Evolutionary conservation across 2,113 vertebrate species (phyloP).

Genomic region (Alces alces): DNA sequence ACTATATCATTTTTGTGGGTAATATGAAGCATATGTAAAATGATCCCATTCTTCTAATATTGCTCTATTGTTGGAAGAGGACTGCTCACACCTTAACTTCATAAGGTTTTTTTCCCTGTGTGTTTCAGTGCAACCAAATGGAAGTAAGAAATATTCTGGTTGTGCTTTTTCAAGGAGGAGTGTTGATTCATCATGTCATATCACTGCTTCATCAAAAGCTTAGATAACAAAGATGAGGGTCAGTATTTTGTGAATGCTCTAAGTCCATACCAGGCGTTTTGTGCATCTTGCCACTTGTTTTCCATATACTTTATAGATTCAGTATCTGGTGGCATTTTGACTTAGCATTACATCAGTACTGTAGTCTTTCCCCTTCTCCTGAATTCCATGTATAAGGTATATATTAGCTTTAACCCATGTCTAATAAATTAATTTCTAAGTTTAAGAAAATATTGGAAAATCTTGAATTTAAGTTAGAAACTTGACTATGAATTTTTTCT

Average conservation of each 20-base stretch:
- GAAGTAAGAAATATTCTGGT: background rate
- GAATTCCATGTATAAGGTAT: background rate
- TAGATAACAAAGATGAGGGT: background rate
- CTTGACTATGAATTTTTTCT: background rate
- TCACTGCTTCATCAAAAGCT: background rate
- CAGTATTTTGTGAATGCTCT: background rate
- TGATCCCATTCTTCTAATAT: background rate
- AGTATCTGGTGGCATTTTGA: background rate
- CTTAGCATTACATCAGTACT: background rate
- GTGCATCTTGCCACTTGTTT: background rate
- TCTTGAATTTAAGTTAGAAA: background rate
- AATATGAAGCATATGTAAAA: background rate
- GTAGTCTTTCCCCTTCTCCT: background rate
- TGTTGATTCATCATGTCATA: background rate
- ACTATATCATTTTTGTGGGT: background rate
- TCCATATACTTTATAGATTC: background rate
- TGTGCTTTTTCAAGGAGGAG: background rate
- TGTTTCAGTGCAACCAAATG: background rate
- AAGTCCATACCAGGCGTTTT: background rate
- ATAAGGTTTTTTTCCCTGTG: background rate
- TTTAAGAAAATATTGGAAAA: background rate
- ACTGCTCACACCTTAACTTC: background rate
- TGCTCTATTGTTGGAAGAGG: background rate
- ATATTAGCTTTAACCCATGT: background rate
- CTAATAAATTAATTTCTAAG: constrained; percentile 1